Percentiles rank a stretch among this genome's conserved stretches.
Conservation (phyloP, 2,113 vertebrate species). For the Channa maculata region DNA sequence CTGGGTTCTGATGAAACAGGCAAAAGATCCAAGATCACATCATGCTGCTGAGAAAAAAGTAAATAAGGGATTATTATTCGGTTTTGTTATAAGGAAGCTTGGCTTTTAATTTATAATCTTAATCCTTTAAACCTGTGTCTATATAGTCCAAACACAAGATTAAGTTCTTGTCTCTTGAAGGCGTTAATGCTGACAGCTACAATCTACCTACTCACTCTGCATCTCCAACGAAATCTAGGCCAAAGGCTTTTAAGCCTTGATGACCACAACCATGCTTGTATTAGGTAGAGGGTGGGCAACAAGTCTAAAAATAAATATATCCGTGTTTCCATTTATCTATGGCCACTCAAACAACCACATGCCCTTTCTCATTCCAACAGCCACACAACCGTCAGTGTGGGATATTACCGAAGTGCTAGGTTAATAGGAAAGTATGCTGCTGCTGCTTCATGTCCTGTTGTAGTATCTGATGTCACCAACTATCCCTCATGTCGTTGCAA, state of each 20-base stretch:
- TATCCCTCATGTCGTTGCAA: background rate
- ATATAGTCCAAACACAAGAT: too few species aligned
- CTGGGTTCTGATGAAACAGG: background rate
- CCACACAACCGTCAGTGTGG: constrained; percentile 47
- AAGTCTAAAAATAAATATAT: constrained; percentile 66
- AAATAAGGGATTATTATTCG: too few species aligned
- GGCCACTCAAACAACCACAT: constrained; percentile 12
- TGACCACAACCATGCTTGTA: constrained; percentile 10
- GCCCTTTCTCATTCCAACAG: constrained; percentile 1
- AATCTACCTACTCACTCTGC: constrained; percentile 9
- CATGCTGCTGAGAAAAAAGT: background rate
- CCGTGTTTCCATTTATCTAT: constrained; percentile 19
- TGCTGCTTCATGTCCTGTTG: background rate
- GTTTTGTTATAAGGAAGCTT: too few species aligned
- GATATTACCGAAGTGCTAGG: constrained; percentile 12
- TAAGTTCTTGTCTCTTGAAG: too few species aligned
- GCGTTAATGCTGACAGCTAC: background rate
- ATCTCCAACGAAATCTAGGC: constrained; percentile 19
- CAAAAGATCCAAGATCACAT: background rate
- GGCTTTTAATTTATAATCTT: too few species aligned
- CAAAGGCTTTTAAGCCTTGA: constrained; percentile 6
- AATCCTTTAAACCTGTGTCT: too few species aligned
- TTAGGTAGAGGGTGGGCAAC: constrained; percentile 38
- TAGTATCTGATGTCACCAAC: constrained; percentile 33
- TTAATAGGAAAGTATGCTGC: background rate